phyloP scores from a whole-genome alignment of 2,113 vertebrate species.

The Dromas ardeola region DNA sequence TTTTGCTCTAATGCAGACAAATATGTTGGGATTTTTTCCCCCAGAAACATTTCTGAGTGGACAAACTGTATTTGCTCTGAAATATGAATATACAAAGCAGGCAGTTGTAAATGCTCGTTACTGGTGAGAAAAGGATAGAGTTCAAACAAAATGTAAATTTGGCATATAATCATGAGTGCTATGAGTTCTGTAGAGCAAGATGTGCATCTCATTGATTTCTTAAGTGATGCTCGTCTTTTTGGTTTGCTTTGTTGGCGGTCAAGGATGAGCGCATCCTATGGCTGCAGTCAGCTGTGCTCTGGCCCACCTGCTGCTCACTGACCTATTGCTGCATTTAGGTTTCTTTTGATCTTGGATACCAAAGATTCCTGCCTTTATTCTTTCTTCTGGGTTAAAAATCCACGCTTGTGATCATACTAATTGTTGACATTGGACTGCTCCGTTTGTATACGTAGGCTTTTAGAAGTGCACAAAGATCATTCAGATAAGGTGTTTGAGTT shows the following conservation, averaged over 20 bases:
- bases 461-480: not conserved
- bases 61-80: not conserved
- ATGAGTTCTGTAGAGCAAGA: not conserved
- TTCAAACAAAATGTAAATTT: not conserved
- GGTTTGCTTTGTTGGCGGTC: not conserved
- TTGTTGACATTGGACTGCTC: not conserved
- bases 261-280: not conserved
- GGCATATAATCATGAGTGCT: not conserved
- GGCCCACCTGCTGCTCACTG: constrained; percentile 42
- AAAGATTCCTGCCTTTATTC: constrained; percentile 25
- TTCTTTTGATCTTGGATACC: constrained; percentile 37
- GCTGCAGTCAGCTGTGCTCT: constrained; percentile 8
- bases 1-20: constrained; percentile 28
- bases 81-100: not conserved
- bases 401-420: not conserved
- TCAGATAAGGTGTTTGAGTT: not conserved
- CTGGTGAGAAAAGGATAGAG: not conserved
- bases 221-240: not conserved
- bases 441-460: not conserved
- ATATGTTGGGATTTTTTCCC: not conserved
- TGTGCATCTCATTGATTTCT: not conserved
- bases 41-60: not conserved
- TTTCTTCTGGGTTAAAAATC: not conserved
- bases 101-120: not conserved
- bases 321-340: not conserved